Evolutionary conservation across 2,888 invertebrate genomes (phyloP).

Genomic region (Scaptomyza reducta): DNA sequence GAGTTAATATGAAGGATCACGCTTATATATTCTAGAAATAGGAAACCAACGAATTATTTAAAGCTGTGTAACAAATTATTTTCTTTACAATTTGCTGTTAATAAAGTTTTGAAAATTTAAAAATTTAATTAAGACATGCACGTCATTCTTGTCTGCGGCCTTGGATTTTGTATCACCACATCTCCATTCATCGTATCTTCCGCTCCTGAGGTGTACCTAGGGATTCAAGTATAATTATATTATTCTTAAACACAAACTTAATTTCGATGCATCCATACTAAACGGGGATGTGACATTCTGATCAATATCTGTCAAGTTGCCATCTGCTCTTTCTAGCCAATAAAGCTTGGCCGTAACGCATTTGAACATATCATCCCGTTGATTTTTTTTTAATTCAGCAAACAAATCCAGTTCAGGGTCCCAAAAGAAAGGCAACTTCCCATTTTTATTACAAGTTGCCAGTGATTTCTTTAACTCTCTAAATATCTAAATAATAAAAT

Average conservation of each 20-base stretch:
- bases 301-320: constrained; percentile 44
- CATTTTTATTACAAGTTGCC: constrained; percentile 8
- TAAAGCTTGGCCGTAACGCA: constrained; percentile 34
- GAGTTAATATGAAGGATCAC: constrained; percentile 25
- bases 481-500: constrained; percentile 56
- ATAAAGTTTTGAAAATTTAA: constrained; percentile 58
- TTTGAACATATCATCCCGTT: constrained; percentile 51
- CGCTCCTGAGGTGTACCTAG: constrained; percentile 34
- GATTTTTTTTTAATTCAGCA: constrained; percentile 27
- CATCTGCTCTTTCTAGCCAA: constrained; percentile 37
- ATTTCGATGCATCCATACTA: constrained; percentile 33
- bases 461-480: constrained; percentile 48
- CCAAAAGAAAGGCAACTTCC: constrained; percentile 69
- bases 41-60: constrained; percentile 45
- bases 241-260: neutral
- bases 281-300: constrained; percentile 30
- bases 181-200: neutral
- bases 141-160: neutral
- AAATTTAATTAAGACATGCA: neutral
- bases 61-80: constrained; percentile 37
- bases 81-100: constrained; percentile 75
- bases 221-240: neutral
- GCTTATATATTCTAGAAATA: constrained; percentile 35
- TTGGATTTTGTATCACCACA: constrained; percentile 12
- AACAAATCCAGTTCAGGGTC: constrained; percentile 67